These are phyloP conservation scores for Pammene aurita DNA, from an alignment of 2,888 invertebrate species.

Conservation along the genomic window DNA sequence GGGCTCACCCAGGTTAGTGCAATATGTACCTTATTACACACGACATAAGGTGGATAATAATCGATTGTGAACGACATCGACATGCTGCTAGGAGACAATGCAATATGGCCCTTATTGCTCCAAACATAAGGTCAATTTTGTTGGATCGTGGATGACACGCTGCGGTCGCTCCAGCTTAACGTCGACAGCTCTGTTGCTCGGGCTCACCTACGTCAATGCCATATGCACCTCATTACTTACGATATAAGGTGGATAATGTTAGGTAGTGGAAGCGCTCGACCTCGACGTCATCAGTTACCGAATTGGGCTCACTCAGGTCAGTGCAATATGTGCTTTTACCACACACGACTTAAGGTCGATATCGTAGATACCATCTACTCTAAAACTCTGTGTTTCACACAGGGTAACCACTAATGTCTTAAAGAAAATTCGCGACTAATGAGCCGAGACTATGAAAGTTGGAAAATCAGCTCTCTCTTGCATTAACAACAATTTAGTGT, in stretches of 20 bases:
- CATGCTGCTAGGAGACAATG: too few species aligned
- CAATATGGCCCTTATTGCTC: too few species aligned
- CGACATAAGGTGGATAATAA: not conserved
- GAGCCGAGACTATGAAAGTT: conserved; percentile 21
- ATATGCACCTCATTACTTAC: too few species aligned
- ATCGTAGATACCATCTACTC: too few species aligned
- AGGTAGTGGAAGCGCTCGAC: not conserved
- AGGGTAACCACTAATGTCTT: conserved; percentile 12
- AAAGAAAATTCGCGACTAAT: conserved; percentile 3
- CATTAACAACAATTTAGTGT: conserved; percentile 5
- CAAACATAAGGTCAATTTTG: too few species aligned
- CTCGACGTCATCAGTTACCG: not conserved
- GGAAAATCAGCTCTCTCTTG: conserved; percentile 3
- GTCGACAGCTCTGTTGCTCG: too few species aligned
- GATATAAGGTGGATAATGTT: too few species aligned
- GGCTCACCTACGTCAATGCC: too few species aligned
- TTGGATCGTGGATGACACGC: too few species aligned
- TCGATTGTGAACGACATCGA: too few species aligned
- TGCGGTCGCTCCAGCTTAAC: too few species aligned
- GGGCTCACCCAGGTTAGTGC: conserved; percentile 95
- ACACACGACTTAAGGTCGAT: not conserved
- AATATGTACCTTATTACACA: not conserved
- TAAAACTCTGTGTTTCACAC: not conserved
- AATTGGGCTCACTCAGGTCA: not conserved
- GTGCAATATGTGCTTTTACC: not conserved